A percentile compares a stretch with the other conserved stretches of the same genome.
These are phyloP conservation scores for Porites divaricata DNA, from an alignment of 92 coral and sea anemone species.

Conservation along the genomic window DNA sequence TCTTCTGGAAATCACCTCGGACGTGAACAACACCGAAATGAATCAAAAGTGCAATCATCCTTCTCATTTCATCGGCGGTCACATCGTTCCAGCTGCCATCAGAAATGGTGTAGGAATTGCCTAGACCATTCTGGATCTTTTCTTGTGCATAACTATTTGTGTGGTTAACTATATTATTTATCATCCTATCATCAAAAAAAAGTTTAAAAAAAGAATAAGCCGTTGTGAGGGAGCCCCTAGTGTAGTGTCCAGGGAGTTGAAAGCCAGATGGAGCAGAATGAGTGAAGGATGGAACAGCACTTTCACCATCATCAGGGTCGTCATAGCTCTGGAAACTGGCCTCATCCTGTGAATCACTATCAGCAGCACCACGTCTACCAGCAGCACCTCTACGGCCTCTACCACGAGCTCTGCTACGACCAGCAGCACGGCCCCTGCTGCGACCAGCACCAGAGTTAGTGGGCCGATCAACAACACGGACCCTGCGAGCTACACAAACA, in stretches of 20 bases:
- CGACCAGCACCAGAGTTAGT: no score
- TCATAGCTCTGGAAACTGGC: no score
- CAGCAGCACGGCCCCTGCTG: no score
- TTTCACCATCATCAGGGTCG: constrained; percentile 37
- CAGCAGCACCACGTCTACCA: no score
- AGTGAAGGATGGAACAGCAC: constrained; percentile 23
- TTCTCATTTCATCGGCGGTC: no score
- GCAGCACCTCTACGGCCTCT: no score
- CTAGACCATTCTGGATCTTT: constrained; percentile 27
- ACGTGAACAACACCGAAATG: not conserved
- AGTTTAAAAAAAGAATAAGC: constrained; percentile 69
- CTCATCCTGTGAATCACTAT: no score
- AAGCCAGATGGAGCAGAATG: constrained; percentile 58
- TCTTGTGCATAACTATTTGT: constrained; percentile 62
- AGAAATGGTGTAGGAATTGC: constrained; percentile 37
- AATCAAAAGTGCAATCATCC: no score
- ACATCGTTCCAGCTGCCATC: constrained; percentile 65
- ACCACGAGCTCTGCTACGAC: no score
- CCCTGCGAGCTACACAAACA: no score
- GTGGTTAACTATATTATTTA: constrained; percentile 48
- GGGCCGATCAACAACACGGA: no score
- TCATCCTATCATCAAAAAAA: constrained; percentile 52
- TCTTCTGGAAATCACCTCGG: no score
- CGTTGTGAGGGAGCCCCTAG: constrained; percentile 49
- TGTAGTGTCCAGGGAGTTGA: constrained; percentile 43